Evolutionary conservation across 2,888 invertebrate species (phyloP).

Genomic region (Acanthopleura granulata): DNA sequence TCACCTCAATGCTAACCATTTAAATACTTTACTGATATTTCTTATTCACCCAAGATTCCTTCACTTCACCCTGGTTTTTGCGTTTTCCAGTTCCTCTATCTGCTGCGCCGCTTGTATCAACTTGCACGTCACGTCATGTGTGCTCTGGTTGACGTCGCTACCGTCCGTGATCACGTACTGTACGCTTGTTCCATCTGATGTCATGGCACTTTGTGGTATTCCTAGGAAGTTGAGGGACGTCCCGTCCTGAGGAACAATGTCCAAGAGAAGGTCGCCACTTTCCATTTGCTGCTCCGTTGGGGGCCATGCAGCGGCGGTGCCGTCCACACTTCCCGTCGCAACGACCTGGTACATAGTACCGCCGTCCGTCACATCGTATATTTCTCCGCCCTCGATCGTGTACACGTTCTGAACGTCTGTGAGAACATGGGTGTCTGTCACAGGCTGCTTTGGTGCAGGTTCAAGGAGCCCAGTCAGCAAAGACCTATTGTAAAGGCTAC

Average conservation of each 20-base stretch:
- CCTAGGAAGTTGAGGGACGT: neutral
- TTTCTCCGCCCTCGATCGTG: neutral
- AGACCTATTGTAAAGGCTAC: neutral
- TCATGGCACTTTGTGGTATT: neutral
- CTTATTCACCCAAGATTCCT: too few relatives aligned
- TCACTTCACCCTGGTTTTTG: too few relatives aligned
- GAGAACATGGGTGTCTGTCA: neutral
- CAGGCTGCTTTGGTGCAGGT: neutral
- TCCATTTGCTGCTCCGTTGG: constrained; percentile 10
- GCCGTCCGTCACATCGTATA: neutral
- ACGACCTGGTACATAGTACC: neutral
- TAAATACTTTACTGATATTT: too few relatives aligned
- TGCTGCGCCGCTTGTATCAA: too few relatives aligned
- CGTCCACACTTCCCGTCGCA: neutral
- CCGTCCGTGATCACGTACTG: neutral
- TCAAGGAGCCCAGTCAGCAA: neutral
- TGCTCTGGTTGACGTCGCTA: too few relatives aligned
- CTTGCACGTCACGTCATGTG: too few relatives aligned
- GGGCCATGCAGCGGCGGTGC: neutral
- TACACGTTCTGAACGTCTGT: neutral
- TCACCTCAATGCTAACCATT: too few relatives aligned
- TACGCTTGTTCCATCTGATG: neutral
- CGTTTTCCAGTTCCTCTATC: too few relatives aligned
- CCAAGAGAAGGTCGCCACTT: constrained; percentile 3
- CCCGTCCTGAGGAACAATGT: neutral